Evolutionary conservation across 2,888 invertebrate species (phyloP).

Genomic region (Phalera bucephala): DNA sequence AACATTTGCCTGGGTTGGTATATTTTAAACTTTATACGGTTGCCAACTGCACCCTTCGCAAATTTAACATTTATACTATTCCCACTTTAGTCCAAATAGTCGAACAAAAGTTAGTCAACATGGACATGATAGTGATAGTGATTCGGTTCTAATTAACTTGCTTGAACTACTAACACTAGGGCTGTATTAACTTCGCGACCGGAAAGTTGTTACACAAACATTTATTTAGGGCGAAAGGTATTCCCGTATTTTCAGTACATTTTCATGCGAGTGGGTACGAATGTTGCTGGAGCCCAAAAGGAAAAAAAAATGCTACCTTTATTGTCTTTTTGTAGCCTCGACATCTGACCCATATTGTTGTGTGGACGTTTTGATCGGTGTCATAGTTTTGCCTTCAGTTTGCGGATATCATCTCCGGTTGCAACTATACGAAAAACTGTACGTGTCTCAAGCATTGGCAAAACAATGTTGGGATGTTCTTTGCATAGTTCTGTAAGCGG

Average conservation of each 20-base stretch:
- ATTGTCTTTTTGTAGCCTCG: neutral
- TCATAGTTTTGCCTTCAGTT: neutral
- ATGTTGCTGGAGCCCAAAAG: neutral
- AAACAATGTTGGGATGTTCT: constrained; percentile 3
- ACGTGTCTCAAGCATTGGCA: neutral
- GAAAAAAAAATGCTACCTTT: neutral
- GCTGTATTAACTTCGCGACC: constrained; percentile 10
- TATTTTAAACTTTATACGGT: too few species aligned
- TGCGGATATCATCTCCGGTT: neutral
- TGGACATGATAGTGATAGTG: neutral
- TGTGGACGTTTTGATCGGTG: constrained; percentile 2
- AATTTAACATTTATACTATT: neutral
- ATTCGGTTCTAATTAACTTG: constrained; percentile 3
- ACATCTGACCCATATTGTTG: constrained; percentile 2
- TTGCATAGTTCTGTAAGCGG: constrained; percentile 19
- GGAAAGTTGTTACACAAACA: constrained; percentile 9
- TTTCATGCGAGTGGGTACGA: neutral
- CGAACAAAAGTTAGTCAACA: neutral
- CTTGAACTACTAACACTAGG: constrained; percentile 2
- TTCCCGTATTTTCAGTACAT: neutral
- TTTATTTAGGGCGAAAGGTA: constrained; percentile 16
- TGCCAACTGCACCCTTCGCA: neutral
- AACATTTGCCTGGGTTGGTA: too few species aligned
- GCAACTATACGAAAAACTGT: neutral
- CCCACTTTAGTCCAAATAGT: too few species aligned